Evolutionary conservation across 2,113 vertebrate species (phyloP), one percentile per base, ranked within the genome.

Genomic region (Rhabdornis inornatus): DNA sequence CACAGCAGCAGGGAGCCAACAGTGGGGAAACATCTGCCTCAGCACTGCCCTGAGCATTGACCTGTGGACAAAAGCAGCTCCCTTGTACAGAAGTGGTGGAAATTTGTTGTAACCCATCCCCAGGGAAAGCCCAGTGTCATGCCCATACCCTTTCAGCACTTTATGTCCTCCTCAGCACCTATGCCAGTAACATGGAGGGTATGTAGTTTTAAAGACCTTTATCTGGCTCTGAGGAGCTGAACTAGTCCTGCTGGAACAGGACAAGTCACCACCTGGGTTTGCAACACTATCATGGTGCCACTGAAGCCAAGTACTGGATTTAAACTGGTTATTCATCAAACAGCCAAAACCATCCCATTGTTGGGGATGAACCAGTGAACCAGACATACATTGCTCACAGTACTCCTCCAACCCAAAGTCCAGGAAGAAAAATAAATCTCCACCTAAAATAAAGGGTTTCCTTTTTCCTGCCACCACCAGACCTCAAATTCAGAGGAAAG

Each of bases 261-360:
- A 64, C 13, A 2, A 45, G 64, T 59, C 49, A 64, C 22, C 25
- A 59, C 19, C 44, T 50, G 31, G 12, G 3, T 44, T 63, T 6
- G 10, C 20, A 57, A 49, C 0, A 0, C 27, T 44, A 25, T 47
- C 21, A 25, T 0, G 0, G n/a, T 17, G n/a, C 18, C 52, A 25
- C 8, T 2, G 1, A 68, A 82, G 30, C 22, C 31, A 55, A 31
- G n/a, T 3, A 27, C 7, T 2, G 5, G 18, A 14, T 59, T 63
- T 50, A 31, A 64, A 68, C 25, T 16, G 9, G 16, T 37, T 69
- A 42, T 37, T 14, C 44, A 45, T 15, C 42, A 23, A 83, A 53
- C 4, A 71, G 59, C n/a, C 64, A 71, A 57, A 87, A 21, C 10
- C 31, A 42, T 13, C 13, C 7, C 20, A 13, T 17, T 20, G 7